Evolutionary conservation across 2,888 invertebrate genomes (phyloP), one percentile per base, ranked within the genome.

Genomic region (Chrysolina americana): DNA sequence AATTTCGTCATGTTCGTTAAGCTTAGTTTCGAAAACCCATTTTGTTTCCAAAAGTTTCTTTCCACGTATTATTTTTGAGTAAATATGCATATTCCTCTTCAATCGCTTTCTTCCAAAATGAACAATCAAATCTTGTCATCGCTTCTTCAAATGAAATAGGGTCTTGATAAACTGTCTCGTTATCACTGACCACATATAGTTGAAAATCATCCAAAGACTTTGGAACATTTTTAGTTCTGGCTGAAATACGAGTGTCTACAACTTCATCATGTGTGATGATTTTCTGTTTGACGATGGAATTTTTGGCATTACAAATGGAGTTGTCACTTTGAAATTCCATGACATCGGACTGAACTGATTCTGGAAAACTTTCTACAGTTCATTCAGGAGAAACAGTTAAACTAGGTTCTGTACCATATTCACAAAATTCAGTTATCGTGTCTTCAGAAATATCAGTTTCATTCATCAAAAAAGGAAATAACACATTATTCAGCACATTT

Each of bases 51-150:
- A 23, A 6, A 15, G 15, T 23, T 59, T 59, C 59, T 59, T 23
- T 21, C 59, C 59, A 59, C 19, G 59, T 59, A 4, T 59, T 21
- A 59, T 59, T n/a, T n/a, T n/a, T n/a, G n/a, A n/a, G n/a, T n/a
- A n/a, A 8, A 15, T 1, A 59, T 59, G 23, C 15, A 59, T 23
- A 21, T 59, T 59, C 59, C 1, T 44, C 44, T 44, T 44, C 44
- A 15, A 44, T 44, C 2, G 2, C 44, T 8, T 44, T 44, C 44
- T 44, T 44, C 44, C 44, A 44, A 15, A 44, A 44, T 6, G 44
- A 2, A n/a, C n/a, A n/a, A 44, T 44, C 44, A 44, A 6, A 44
- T 15, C 44, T 15, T 10, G 44, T 44, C 44, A 44, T 44, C 44
- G 44, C 44, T 44, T 44, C 44, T 44, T 44, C 15, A 6, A 44